A percentile compares a stretch with the other conserved stretches of the same genome.
phyloP scores from a whole-genome alignment of 2,797 vertebrate species.

The Columba guinea region DNA sequence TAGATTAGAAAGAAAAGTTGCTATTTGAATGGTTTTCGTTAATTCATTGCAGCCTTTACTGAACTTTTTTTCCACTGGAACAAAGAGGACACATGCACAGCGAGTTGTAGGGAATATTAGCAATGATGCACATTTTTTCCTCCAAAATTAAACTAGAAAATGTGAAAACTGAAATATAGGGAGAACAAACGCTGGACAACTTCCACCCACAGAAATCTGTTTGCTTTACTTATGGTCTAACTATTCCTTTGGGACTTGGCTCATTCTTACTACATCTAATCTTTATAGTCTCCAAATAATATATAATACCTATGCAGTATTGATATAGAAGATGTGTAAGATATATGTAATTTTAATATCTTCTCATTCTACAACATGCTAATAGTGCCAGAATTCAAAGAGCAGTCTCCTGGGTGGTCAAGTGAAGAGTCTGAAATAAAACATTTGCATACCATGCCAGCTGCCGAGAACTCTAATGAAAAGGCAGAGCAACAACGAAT shows the following conservation, averaged over 20 bases:
- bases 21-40: not conserved
- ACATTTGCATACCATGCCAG: not conserved
- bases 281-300: not conserved
- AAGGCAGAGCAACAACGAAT: not conserved
- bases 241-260: not conserved
- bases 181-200: not conserved
- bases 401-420: not conserved
- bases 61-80: not conserved
- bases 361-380: not conserved
- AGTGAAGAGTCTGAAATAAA: not conserved
- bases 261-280: not conserved
- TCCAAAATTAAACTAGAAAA: not conserved
- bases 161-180: not conserved
- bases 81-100: not conserved
- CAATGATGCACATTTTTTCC: not conserved
- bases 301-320: not conserved
- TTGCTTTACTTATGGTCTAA: not conserved
- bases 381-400: not conserved
- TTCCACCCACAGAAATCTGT: not conserved
- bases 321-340: not conserved
- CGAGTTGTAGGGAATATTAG: not conserved
- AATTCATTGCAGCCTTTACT: not conserved
- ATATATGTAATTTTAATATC: not conserved
- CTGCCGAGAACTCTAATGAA: not conserved
- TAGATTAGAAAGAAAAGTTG: not conserved